phyloP scores from a whole-genome alignment of 2,888 invertebrate genomes.

The Lasius fuliginosus region DNA sequence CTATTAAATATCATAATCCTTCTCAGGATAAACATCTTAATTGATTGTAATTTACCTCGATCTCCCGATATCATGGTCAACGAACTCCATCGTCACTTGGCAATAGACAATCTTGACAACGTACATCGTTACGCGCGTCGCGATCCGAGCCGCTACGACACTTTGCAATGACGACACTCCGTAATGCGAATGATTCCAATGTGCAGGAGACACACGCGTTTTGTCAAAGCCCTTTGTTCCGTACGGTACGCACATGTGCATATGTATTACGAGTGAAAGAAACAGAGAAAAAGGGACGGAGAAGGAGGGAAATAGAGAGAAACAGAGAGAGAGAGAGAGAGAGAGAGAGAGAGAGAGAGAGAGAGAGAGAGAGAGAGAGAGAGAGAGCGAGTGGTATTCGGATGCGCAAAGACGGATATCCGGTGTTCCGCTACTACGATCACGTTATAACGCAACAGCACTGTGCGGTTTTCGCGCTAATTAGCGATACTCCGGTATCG shows the following conservation, averaged over 20 bases:
- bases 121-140: slow-evolving; percentile 78
- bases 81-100: slow-evolving; percentile 84
- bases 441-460: slow-evolving; percentile 30
- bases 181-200: slow-evolving; percentile 58
- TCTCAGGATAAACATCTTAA: not conserved
- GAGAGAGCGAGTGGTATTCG: slow-evolving; percentile 65
- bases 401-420: slow-evolving; percentile 82
- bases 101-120: slow-evolving; percentile 84
- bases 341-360: slow-evolving; percentile 57
- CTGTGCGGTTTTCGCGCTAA: slow-evolving; percentile 52
- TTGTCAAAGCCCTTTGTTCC: slow-evolving; percentile 63
- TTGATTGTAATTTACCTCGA: slow-evolving; percentile 58
- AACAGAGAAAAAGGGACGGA: slow-evolving; percentile 2
- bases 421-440: slow-evolving; percentile 82
- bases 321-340: slow-evolving; percentile 55
- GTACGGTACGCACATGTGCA: slow-evolving; percentile 52
- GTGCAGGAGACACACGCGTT: slow-evolving; percentile 52
- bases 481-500: slow-evolving; percentile 43
- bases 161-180: slow-evolving; percentile 48
- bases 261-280: slow-evolving; percentile 40
- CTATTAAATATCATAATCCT: not conserved
- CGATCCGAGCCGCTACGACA: slow-evolving; percentile 45
- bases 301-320: slow-evolving; percentile 40
- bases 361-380: slow-evolving; percentile 55
- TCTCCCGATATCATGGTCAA: slow-evolving; percentile 64